These are phyloP conservation scores for Nothobranchius furzeri DNA, from an alignment of 2,113 vertebrate species.

Conservation along the genomic window DNA sequence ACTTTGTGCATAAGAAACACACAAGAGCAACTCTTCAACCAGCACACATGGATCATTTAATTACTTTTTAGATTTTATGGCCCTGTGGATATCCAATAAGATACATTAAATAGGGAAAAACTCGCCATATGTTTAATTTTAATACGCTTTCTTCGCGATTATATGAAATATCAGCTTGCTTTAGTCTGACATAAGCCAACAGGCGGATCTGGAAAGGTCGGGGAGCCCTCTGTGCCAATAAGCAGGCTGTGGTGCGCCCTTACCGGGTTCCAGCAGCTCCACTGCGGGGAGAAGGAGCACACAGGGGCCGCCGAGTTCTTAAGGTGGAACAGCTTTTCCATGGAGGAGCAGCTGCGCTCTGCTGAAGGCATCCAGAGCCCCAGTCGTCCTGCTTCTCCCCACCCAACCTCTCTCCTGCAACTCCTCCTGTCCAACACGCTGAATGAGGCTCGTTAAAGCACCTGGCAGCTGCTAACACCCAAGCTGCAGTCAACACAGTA, in stretches of 20 bases:
- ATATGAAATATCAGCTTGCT: neutral
- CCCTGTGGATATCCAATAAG: too few species aligned
- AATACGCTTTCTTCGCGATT: too few species aligned
- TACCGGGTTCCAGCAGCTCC: slow-evolving; percentile 51
- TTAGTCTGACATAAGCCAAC: slow-evolving; percentile 10
- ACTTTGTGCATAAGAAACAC: neutral
- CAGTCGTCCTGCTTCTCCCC: slow-evolving; percentile 26
- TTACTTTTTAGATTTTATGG: too few species aligned
- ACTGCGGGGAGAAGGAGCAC: slow-evolving; percentile 40
- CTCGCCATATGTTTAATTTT: too few species aligned
- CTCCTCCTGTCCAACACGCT: slow-evolving; percentile 12
- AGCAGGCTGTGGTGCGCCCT: slow-evolving; percentile 52
- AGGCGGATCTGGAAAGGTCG: neutral
- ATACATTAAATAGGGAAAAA: too few species aligned
- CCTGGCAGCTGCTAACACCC: neutral
- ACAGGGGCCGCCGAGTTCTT: slow-evolving; percentile 65
- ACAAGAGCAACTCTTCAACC: neutral
- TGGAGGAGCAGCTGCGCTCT: neutral
- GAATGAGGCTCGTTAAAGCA: slow-evolving; percentile 28
- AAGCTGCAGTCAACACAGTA: too few species aligned
- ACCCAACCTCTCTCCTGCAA: slow-evolving; percentile 20
- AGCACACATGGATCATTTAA: neutral
- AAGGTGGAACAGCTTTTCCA: slow-evolving; percentile 62
- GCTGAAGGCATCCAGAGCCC: slow-evolving; percentile 17
- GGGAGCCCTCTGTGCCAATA: slow-evolving; percentile 41